Base-by-base conservation (phyloP, 2,797 vertebrate genomes). In the Lutjanus argentimaculatus region DNA sequence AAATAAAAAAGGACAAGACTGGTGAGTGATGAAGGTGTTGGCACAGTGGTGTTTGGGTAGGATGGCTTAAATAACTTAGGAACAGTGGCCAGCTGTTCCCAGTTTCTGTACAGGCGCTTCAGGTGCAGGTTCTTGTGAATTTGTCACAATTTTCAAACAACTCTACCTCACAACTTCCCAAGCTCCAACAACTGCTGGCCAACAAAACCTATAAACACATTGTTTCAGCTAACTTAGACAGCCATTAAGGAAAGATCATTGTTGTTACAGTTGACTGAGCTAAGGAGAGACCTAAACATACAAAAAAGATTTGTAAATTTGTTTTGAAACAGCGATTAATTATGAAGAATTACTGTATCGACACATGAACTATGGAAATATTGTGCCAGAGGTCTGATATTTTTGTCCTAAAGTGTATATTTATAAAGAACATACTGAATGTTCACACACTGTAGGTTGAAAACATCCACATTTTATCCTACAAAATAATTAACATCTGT, bases 171-270 rank as follows among this genome's bases (percentile, higher is more conserved):
- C 16, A 46, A 21, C 16, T 30, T 53, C 30, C 49, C 25, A 57
- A 51, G 49, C 30, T 25, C 40, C 40, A 55, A 22, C 19, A 40
- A n/a, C 46, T 46, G 21, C 49, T 15, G 43, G 25, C 67, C 48
- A 48, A 75, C 16, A 25, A 62, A 71, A 25, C 21, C 21, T 21
- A 19, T 13, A 53, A 53, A 71, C 61, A 71, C 51, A 51, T 25
- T 67, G 15, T 36, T 36, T 46, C 55, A 67, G 25, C 46, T n/a
- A 6, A 22, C 67, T 72, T 36, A 36, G 66, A 14, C 25, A 51
- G 21, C 30, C 30, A 63, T 10, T 69, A n/a, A 22, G 40, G n/a
- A 19, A 21, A 53, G 22, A 59, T 61, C 45, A 30, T 10, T 13
- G 36, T 36, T 21, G 16, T 40, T 16, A 15, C 0, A 71, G 51